phyloP scores from a whole-genome alignment of 2,797 vertebrate genomes.

The Acanthornis magna region DNA sequence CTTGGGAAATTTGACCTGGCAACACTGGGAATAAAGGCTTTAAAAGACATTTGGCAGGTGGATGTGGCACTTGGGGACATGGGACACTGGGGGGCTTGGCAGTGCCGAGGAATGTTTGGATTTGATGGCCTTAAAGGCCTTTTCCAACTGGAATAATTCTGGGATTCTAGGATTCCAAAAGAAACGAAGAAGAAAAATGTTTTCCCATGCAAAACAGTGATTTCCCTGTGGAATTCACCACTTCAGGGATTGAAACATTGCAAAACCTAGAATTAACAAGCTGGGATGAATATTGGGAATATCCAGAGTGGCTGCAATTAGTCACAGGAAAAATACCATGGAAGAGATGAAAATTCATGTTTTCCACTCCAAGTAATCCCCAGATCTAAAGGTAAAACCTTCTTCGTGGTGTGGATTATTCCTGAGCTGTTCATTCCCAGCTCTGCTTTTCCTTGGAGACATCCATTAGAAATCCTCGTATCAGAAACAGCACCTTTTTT shows the following conservation, averaged over 20 bases:
- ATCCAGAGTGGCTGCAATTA: background rate
- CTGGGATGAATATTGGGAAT: background rate
- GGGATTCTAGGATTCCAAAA: background rate
- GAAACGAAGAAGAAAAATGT: background rate
- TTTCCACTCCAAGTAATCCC: background rate
- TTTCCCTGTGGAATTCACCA: background rate
- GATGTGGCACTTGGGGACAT: background rate
- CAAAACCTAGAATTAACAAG: background rate
- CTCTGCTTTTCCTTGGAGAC: background rate
- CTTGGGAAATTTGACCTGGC: background rate
- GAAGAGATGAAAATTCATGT: background rate
- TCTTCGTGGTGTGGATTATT: background rate
- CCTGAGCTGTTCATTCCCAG: background rate
- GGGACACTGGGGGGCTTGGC: background rate
- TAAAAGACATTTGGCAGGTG: background rate
- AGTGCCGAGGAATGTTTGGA: background rate
- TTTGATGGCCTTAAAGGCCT: background rate
- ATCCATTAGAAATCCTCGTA: background rate
- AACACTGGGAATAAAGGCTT: background rate
- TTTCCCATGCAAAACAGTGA: background rate
- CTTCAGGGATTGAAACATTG: background rate
- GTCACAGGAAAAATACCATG: background rate
- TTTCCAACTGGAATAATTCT: rapidly evolving
- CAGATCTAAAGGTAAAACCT: background rate
- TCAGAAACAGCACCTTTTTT: background rate